Conservation (phyloP, 2,797 vertebrate genomes). For the Anabacerthia variegaticeps region DNA sequence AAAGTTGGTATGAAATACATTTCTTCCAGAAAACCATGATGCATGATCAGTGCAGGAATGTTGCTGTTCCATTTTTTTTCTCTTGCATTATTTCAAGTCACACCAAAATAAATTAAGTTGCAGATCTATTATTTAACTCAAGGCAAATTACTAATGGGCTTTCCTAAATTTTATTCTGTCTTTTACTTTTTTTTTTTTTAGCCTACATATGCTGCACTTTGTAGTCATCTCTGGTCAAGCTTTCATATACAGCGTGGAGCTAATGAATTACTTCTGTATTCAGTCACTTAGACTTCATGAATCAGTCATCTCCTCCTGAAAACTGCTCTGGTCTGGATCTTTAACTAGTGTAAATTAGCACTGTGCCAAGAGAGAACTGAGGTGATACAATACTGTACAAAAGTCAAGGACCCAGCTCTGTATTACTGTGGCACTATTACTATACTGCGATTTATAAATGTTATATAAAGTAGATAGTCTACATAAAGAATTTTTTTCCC, state of each 20-base stretch:
- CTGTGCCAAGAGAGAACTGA: constrained; percentile 38
- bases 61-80: background rate
- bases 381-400: constrained; percentile 18
- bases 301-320: constrained; percentile 68
- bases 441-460: background rate
- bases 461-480: background rate
- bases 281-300: constrained; percentile 70
- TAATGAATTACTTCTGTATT: constrained; percentile 68
- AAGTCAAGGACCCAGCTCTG: background rate
- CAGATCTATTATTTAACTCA: background rate
- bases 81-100: background rate
- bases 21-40: background rate
- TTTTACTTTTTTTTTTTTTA: background rate
- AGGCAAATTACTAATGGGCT: background rate
- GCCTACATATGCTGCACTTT: background rate
- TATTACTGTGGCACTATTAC: background rate
- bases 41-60: background rate
- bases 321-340: constrained; percentile 65
- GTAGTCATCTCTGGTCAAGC: constrained; percentile 19
- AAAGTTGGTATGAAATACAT: background rate
- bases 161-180: background rate
- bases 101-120: background rate
- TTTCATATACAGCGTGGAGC: constrained; percentile 13
- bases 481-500: background rate
- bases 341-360: constrained; percentile 61